These are phyloP conservation scores for Mythimna impura DNA, from an alignment of 2,888 invertebrate species.

Conservation along the genomic window DNA sequence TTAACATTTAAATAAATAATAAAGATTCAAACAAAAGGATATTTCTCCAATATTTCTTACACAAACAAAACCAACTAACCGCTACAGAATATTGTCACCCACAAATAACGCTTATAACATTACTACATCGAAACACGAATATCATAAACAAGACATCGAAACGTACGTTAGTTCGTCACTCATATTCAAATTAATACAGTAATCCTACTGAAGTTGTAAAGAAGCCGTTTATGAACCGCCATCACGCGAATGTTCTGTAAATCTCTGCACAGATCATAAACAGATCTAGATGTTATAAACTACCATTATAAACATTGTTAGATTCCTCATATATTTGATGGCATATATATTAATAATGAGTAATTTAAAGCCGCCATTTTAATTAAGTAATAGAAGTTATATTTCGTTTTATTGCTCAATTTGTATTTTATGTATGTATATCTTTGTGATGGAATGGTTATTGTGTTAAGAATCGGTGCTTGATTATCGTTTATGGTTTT, in stretches of 20 bases:
- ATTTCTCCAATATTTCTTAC: slow-evolving; percentile 10
- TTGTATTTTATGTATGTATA: slow-evolving; percentile 18
- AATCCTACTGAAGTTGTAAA: slow-evolving; percentile 60
- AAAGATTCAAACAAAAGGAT: background rate
- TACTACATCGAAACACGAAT: slow-evolving; percentile 51
- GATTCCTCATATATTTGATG: slow-evolving; percentile 48
- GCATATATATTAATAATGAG: slow-evolving; percentile 50
- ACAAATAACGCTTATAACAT: slow-evolving; percentile 28
- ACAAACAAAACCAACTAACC: slow-evolving; percentile 1
- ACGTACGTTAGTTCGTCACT: slow-evolving; percentile 54
- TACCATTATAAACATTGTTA: slow-evolving; percentile 57
- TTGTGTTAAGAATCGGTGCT: slow-evolving; percentile 33
- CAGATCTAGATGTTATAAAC: slow-evolving; percentile 59
- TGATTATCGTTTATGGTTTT: slow-evolving; percentile 35
- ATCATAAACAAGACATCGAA: slow-evolving; percentile 57
- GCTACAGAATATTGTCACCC: slow-evolving; percentile 20
- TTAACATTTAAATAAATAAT: no score
- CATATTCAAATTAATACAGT: slow-evolving; percentile 68
- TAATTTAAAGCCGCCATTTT: slow-evolving; percentile 55
- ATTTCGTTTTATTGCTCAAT: slow-evolving; percentile 47
- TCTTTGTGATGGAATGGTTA: slow-evolving; percentile 21
- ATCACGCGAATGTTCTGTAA: slow-evolving; percentile 65
- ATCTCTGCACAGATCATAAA: slow-evolving; percentile 61
- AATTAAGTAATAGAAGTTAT: slow-evolving; percentile 49
- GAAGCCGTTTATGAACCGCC: slow-evolving; percentile 59